Conservation (phyloP, 2,888 invertebrate species). For the Ormyrus nitidulus region DNA sequence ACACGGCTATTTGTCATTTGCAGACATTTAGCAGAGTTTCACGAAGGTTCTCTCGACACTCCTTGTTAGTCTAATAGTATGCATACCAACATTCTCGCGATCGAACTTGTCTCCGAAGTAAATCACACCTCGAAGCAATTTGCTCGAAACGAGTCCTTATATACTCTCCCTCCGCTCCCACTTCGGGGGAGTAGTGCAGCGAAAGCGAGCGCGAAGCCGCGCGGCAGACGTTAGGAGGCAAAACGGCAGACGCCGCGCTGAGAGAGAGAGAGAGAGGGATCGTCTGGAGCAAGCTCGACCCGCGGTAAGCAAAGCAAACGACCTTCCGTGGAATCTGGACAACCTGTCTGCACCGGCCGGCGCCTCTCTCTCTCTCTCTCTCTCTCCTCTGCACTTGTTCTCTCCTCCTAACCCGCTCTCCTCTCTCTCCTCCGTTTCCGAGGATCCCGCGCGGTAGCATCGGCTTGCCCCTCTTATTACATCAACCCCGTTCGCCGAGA, state of each 20-base stretch:
- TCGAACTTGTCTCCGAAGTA: background rate
- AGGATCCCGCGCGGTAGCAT: slow-evolving; percentile 48
- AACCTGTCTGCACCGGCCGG: slow-evolving; percentile 74
- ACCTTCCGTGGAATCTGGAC: slow-evolving; percentile 76
- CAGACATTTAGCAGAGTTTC: too few relatives aligned
- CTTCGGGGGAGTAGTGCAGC: background rate
- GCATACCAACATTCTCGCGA: background rate
- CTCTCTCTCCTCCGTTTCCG: slow-evolving; percentile 41
- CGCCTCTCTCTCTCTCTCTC: slow-evolving; percentile 55
- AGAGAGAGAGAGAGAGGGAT: slow-evolving; percentile 21
- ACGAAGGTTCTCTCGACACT: background rate
- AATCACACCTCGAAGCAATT: background rate
- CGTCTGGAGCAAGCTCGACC: slow-evolving; percentile 60
- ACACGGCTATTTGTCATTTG: too few relatives aligned
- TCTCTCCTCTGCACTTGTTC: slow-evolving; percentile 49
- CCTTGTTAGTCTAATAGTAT: background rate
- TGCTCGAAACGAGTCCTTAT: too few relatives aligned
- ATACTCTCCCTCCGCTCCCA: too few relatives aligned
- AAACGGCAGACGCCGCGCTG: slow-evolving; percentile 22
- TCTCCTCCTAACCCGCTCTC: slow-evolving; percentile 39
- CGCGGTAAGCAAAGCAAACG: slow-evolving; percentile 75
- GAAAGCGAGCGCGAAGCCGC: slow-evolving; percentile 19
- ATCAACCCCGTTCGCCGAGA: slow-evolving; percentile 55
- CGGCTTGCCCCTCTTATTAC: slow-evolving; percentile 55
- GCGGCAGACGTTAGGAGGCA: slow-evolving; percentile 28